Base-by-base conservation (phyloP, 30 jellyfish, hydroid and myxozoan species). In the Rhopilema esculentum region DNA sequence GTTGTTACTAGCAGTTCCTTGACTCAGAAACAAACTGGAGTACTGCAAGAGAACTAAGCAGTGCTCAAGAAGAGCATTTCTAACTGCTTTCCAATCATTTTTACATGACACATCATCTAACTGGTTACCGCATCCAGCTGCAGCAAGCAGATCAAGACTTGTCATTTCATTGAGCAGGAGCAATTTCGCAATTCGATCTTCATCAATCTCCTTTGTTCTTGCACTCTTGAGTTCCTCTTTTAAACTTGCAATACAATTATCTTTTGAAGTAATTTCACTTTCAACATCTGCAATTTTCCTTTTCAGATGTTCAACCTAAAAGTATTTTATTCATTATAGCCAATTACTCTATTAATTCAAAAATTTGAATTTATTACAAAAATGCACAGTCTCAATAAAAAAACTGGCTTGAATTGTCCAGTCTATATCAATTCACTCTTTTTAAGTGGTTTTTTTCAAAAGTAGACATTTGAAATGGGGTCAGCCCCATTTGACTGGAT, bases 101-200 rank as follows among this genome's bases (percentile, higher is more conserved):
- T 25, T 19, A 2, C 17, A 25, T 26, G n/a, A 12, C 49, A 32
- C 76, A 19, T 26, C 27, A 0, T 65, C 66, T 16, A 71, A 24
- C 57, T 72, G 16, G 16, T 52, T 62, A 2, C 29, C 72, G 18
- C 50, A 63, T 63, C 72, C 97, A 9, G 67, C 53, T 18, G 97
- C 91, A 16, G 90, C 75, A 25, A 89, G 71, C 73, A 89, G 15
- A 30, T 81, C 84, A 93, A 89, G 61, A 49, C 94, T 80, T 18
- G 84, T 1, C 25, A 78, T 82, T 64, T 89, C 97, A 63, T 48
- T 74, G 65, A 82, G 19, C 0, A 89, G 93, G 21, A 89, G 65
- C 16, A 74, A 8, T 49, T 72, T 90, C 4, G 91, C 89, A 6
- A 69, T 48, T 16, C 78, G 50, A 31, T 90, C 82, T 28, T 90